Base-by-base conservation (phyloP, 2,888 invertebrate species). In the Erynnis tages region DNA sequence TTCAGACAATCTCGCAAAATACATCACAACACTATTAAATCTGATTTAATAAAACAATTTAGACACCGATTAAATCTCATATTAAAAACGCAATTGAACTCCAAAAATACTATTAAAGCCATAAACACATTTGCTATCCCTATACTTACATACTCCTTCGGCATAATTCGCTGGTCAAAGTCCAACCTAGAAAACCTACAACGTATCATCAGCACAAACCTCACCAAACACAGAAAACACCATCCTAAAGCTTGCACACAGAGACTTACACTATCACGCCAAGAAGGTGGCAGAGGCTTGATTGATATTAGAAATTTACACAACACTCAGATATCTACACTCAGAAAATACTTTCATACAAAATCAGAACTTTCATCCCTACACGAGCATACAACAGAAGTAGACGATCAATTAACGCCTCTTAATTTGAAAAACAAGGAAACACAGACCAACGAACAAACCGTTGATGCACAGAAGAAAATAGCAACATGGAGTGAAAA, bases 241-340 rank as follows among this genome's bases (percentile, higher is more conserved):
- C 54, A 56, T 4, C 50, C 52, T 3, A 54, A 56, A 47, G 54
- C 54, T n/a, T 50, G 53, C 17, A 44, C 44, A 54, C 37, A 54
- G 43, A 54, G 56, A 32, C 25, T 54, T 0, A 50, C 54, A 1
- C 30, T 52, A 2, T 52, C 53, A 47, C 25, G 56, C 37, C 10
- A 53, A 2, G 8, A 49, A 2, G 55, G 55, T 29, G 55, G 55
- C 0, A 27, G 55, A 11, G 55, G 53, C 0, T 27, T 55, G 0
- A 38, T 38, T 7, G 37, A 45, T 11, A 23, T 43, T 8, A 2
- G 8, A 7, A 14, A 47, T 11, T 37, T 56, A 1, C 48, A 47
- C 37, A 4, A 41, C 16, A 50, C 25, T 30, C 56, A 56, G 30
- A 23, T 56, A 2, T 1, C 4, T n/a, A 44, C 6, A 0, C 16